These are phyloP conservation scores for Dicyrtomina minuta DNA, from an alignment of 2,888 invertebrate genomes.

Conservation along the genomic window DNA sequence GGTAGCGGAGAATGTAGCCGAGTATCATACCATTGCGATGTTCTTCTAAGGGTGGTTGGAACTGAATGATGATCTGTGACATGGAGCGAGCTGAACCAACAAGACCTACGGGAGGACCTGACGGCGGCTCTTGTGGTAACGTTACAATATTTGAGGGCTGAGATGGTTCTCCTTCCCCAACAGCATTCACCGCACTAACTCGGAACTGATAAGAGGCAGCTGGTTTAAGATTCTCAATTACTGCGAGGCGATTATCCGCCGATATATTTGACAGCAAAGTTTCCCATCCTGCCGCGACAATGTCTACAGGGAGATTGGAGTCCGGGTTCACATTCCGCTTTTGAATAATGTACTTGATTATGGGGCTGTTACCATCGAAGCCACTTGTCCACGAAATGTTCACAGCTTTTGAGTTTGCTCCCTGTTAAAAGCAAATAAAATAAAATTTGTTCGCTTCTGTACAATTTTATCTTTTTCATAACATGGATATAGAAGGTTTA, in stretches of 20 bases:
- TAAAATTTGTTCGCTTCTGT: no score
- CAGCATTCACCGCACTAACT: conserved; percentile 93
- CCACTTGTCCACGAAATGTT: conserved; percentile 93
- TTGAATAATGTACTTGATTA: conserved; percentile 88
- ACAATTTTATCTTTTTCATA: no score
- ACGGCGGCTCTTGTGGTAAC: conserved; percentile 96
- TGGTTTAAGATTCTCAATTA: conserved; percentile 84
- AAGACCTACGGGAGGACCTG: conserved; percentile 91
- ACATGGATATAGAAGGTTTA: no score
- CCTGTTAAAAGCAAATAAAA: conserved; percentile 28
- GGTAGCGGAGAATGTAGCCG: conserved; percentile 90
- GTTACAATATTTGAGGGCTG: conserved; percentile 85
- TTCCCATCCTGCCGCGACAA: conserved; percentile 64
- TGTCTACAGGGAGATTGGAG: conserved; percentile 41
- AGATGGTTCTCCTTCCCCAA: conserved; percentile 91
- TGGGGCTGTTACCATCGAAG: conserved; percentile 95
- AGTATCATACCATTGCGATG: conserved; percentile 92
- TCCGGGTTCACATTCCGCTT: conserved; percentile 76
- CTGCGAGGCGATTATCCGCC: conserved; percentile 72
- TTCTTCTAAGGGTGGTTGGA: conserved; percentile 93
- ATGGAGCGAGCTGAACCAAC: conserved; percentile 92
- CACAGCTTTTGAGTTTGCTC: conserved; percentile 65
- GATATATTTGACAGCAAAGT: conserved; percentile 85
- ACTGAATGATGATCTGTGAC: conserved; percentile 93
- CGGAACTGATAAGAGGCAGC: conserved; percentile 95